Evolutionary conservation across 2,113 vertebrate species (phyloP), one percentile per base, ranked within the genome.

Genomic region (Gasterosteus aculeatus): DNA sequence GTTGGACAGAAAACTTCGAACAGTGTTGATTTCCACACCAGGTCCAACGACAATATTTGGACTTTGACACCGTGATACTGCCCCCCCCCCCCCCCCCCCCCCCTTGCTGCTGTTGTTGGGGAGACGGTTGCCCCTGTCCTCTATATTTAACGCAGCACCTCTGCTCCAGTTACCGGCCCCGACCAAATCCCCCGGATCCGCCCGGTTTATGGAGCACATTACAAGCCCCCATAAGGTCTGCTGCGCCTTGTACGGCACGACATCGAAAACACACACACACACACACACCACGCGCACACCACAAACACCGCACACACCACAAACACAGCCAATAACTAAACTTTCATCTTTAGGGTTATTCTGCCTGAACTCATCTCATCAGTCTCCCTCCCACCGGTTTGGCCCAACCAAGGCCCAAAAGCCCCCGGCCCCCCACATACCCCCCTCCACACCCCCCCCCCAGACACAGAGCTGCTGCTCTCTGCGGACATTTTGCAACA

Each of bases 131-230:
- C 80, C 68, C 69, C 74, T 81, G 70, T 58, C 47, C 74, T 85
- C 92, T 93, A 92, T 91, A 91, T 92, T 89, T 92, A 93, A 87
- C 85, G 75, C 65, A 31, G 31, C 70, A 78, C 42, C 66, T 83
- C 60, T 75, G 69, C 82, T 90, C 84, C 38, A 78, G 82, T 91
- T 93, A 92, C 85, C 76, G 80, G 39, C 58, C 38, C 72, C 46
- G 41, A 15, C 70, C 72, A 81, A 84, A 80, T 82, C 53, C 62
- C 70, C 29, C 10, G 57, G 72, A 77, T 77, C 57, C 61, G 67
- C 22, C 75, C 63, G 39, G 61, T 85, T 60, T 66, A 66, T 44
- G 44, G 68, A 29, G 35, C 47, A 58, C 72, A 78, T 16, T 57
- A 68, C 4, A 41, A 77, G 49, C 51, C 54, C 64, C 76, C 29